Percentiles rank a stretch among this genome's conserved stretches.
Evolutionary conservation across 2,888 invertebrate species (phyloP).

Genomic region (Dasypogon diadema): DNA sequence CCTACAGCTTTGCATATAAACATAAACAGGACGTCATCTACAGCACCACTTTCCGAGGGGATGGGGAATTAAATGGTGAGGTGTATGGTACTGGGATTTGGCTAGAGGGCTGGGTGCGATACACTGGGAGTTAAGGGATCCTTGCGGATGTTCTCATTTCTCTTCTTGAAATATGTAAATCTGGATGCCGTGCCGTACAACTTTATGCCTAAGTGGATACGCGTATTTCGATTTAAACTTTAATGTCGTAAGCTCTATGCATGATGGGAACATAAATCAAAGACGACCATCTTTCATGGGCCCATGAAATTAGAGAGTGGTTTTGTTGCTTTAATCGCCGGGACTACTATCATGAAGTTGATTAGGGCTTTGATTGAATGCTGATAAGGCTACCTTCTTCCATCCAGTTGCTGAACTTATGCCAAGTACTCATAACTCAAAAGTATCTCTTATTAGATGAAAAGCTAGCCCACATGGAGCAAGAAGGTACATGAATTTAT

Average conservation of each 20-base stretch:
- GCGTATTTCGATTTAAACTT: constrained; percentile 48
- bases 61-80: constrained; percentile 51
- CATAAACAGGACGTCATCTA: constrained; percentile 40
- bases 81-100: constrained; percentile 33
- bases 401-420: neutral
- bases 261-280: constrained; percentile 44
- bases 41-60: neutral
- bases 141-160: constrained; percentile 51
- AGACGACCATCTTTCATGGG: constrained; percentile 39
- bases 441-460: neutral
- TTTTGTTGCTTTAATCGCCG: constrained; percentile 44
- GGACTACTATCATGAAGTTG: constrained; percentile 38
- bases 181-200: constrained; percentile 2
- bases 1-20: constrained; percentile 40
- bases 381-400: constrained; percentile 30
- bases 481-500: constrained; percentile 18
- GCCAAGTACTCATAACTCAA: constrained; percentile 21
- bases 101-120: constrained; percentile 27
- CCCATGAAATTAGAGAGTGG: constrained; percentile 44
- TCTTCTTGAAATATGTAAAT: constrained; percentile 52
- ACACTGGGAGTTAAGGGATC: constrained; percentile 23
- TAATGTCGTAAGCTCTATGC: constrained; percentile 43
- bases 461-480: neutral
- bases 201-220: constrained; percentile 44
- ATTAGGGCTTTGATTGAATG: constrained; percentile 46